Base-by-base conservation (phyloP, 1,140 invertebrate species). In the Apis florea region DNA sequence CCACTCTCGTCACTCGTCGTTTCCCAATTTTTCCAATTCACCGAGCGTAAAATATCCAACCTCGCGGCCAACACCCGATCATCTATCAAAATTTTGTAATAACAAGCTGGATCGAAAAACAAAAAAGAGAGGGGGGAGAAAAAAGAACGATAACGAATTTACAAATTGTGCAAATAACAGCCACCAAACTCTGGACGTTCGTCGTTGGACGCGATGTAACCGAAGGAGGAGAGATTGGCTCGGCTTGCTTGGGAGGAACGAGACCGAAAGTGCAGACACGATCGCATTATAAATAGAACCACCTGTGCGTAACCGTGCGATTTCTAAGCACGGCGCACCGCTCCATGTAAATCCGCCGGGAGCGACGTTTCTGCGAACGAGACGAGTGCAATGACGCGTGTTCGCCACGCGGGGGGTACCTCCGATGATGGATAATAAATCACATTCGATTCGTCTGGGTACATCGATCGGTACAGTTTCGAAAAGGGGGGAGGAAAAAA, bases 361-460 rank as follows among this genome's bases (percentile, higher is more conserved):
- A 75, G 63, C 56, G 59, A 82, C 66, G 82, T 83, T 26, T 15
- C n/a, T 26, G 9, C 72, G 64, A 68, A 74, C 63, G 54, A 79
- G 76, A 79, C 79, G 86, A 85, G 78, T 64, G 70, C 80, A 64
- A 83, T 71, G 86, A 90, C 86, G 85, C 80, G 86, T 89, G 86
- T 90, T 88, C 82, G 82, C 85, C 83, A 87, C 79, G 71, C 83
- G 80, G 82, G 87, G 85, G 88, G 85, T 79, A 78, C 59, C 59
- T 19, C 1, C 47, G 82, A 79, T 64, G 77, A 84, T 76, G 74
- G 77, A 89, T 83, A 83, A 90, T 90, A 88, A 90, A 90, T 90
- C 88, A 88, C 76, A 47, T 49, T 59, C 80, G 68, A 53, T 63
- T 51, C 66, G 69, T 56, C 63, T 58, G 59, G 66, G 53, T 6